A percentile compares a stretch with the other conserved stretches of the same genome.
These are phyloP conservation scores for Monomorium pharaonis DNA, from an alignment of 1,140 invertebrate species.

Conservation along the genomic window DNA sequence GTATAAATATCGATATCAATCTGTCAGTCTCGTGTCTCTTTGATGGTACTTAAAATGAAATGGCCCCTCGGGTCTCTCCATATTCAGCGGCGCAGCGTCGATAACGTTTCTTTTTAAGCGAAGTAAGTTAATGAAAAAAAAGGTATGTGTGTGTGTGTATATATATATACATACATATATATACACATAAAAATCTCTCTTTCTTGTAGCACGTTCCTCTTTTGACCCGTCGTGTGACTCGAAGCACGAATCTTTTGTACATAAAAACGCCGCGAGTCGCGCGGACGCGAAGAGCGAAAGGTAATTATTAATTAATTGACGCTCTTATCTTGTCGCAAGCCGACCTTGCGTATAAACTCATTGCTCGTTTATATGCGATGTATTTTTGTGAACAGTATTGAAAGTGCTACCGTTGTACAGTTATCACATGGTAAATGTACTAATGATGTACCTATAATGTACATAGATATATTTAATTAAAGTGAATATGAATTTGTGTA, in stretches of 20 bases:
- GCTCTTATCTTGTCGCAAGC: constrained; percentile 66
- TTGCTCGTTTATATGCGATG: constrained; percentile 79
- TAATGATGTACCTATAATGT: constrained; percentile 84
- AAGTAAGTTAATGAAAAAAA: constrained; percentile 5
- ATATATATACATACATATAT: neutral
- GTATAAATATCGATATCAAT: constrained; percentile 73
- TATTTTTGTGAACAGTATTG: constrained; percentile 84
- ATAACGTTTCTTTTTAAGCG: constrained; percentile 46
- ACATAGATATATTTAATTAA: constrained; percentile 85
- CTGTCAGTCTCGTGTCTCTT: constrained; percentile 74
- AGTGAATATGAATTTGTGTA: constrained; percentile 84
- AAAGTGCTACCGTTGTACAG: constrained; percentile 82
- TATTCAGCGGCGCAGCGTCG: constrained; percentile 18
- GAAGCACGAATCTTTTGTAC: constrained; percentile 68
- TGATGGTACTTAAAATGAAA: constrained; percentile 73
- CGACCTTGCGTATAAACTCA: constrained; percentile 73
- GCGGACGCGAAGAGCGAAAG: constrained; percentile 14
- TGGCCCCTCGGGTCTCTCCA: constrained; percentile 41
- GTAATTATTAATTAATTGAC: constrained; percentile 28
- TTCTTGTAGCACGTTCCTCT: constrained; percentile 70
- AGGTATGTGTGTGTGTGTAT: no score
- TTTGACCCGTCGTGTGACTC: constrained; percentile 69
- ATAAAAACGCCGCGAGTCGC: constrained; percentile 57
- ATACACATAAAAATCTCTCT: constrained; percentile 55
- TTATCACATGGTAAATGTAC: constrained; percentile 81